Evolutionary conservation across 2,113 vertebrate species (phyloP), one percentile per base, ranked within the genome.

Genomic region (Brachyhypopomus occidentalis): DNA sequence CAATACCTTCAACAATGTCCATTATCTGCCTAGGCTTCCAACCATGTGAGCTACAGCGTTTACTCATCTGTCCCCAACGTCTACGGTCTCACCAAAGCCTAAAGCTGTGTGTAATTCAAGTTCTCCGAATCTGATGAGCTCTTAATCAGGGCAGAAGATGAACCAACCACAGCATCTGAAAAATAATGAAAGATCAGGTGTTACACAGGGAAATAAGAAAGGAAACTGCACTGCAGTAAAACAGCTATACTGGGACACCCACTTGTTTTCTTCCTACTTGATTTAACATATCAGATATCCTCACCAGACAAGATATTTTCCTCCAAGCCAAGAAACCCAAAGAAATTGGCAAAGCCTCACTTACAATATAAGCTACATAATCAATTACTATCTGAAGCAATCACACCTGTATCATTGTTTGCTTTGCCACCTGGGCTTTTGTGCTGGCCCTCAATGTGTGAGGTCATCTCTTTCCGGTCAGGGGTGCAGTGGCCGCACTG

Each of bases 381-480:
- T 52, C 9, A 52, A 14, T 52, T 52, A 52, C 23, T 12, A 12
- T 64, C 27, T 0, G 36, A 4, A 45, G 69, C 19, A 11, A 82
- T 52, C 58, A 30, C 91, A 91, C 92, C 94, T 8, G 89, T 77
- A 0, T 91, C 94, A 0, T 87, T 58, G 0, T 86, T 89, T 64
- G 92, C 38, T 75, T 89, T 92, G 34, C 60, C 75, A 0, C 86
- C 73, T 3, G 87, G 86, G 72, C 90, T 88, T 81, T 92, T 94
- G 90, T 95, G 95, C n/a, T 94, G 90, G 36, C 90, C 90, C 85
- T 94, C 94, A 34, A 94, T 93, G 90, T 98, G 96, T 41, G 94
- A 91, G 0, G 95, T 97, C 93, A 98, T 96, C 76, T 96, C 94
- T 16, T 95, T 90, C 38, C 95, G 93, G 14, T 95, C 95, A 73